phyloP scores from a whole-genome alignment of 2,797 vertebrate species.

The Tenualosa ilisha region DNA sequence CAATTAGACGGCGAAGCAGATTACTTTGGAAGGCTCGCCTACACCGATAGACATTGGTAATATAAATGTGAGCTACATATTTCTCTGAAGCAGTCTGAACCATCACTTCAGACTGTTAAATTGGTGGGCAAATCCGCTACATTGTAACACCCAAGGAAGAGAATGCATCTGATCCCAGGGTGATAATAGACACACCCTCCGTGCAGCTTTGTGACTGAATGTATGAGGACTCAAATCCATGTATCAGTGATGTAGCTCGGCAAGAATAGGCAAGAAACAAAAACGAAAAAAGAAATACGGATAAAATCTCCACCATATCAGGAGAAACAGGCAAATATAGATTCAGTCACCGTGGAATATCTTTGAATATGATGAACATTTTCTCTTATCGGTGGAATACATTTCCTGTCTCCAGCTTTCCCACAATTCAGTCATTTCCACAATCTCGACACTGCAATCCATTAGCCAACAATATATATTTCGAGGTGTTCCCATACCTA shows the following conservation, averaged over 20 bases:
- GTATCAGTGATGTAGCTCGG: slow-evolving; percentile 2
- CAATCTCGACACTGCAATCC: slow-evolving; percentile 37
- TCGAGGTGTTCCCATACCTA: slow-evolving; percentile 63
- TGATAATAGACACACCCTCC: slow-evolving; percentile 55
- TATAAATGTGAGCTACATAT: background rate
- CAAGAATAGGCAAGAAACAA: background rate
- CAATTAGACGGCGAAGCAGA: background rate
- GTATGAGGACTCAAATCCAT: slow-evolving; percentile 15
- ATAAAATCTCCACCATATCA: background rate
- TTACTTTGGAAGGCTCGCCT: background rate
- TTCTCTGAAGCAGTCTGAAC: background rate
- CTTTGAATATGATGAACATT: background rate
- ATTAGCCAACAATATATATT: slow-evolving; percentile 39
- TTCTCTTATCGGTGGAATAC: slow-evolving; percentile 33
- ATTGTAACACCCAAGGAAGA: slow-evolving; percentile 1
- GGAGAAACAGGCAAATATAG: background rate
- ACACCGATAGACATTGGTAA: background rate
- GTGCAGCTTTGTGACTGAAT: slow-evolving; percentile 35
- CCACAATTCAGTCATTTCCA: slow-evolving; percentile 54
- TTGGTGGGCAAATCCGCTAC: background rate
- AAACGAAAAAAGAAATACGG: background rate
- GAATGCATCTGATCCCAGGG: background rate
- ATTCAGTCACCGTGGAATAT: background rate
- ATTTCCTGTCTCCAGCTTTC: slow-evolving; percentile 68
- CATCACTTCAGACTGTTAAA: background rate